A percentile compares a stretch with the other conserved stretches of the same genome.
Conservation (phyloP, 2,797 vertebrate species). For the Typhlichthys eigenmanni region DNA sequence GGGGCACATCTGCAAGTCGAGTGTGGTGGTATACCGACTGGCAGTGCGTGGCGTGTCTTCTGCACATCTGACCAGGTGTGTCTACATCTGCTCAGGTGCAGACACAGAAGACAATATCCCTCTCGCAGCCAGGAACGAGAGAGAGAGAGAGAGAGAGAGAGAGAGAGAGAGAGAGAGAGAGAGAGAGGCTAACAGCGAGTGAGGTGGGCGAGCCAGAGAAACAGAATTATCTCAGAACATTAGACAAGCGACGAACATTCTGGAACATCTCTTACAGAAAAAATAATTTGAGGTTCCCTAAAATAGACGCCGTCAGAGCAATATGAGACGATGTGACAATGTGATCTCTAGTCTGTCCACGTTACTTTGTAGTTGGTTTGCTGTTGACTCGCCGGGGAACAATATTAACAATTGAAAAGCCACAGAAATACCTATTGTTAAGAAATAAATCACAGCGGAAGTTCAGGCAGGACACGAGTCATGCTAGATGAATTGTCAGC, state of each 20-base stretch:
- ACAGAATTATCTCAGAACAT: background rate
- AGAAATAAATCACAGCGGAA: too few species aligned
- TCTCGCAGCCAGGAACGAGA: slow-evolving; percentile 36
- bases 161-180: slow-evolving; percentile 1
- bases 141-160: slow-evolving; percentile 4
- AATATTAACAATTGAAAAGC: background rate
- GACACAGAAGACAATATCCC: slow-evolving; percentile 42
- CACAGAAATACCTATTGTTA: too few species aligned
- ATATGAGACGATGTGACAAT: background rate
- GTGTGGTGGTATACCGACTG: too few species aligned
- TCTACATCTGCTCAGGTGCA: slow-evolving; percentile 42
- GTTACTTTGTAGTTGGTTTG: background rate
- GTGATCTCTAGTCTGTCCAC: background rate
- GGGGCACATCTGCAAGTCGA: too few species aligned
- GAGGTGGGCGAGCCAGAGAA: background rate
- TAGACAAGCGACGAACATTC: background rate
- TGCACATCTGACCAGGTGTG: too few species aligned
- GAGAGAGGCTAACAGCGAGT: slow-evolving; percentile 2
- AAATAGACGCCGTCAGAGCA: slow-evolving; percentile 4
- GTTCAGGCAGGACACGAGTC: too few species aligned
- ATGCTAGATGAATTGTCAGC: too few species aligned
- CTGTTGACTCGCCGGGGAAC: background rate
- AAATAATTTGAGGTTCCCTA: background rate
- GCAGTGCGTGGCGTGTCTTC: too few species aligned
- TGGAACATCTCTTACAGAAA: background rate